Evolutionary conservation across 2,888 invertebrate species (phyloP), one percentile per base, ranked within the genome.

Genomic region (Tromatobia lineatoria): DNA sequence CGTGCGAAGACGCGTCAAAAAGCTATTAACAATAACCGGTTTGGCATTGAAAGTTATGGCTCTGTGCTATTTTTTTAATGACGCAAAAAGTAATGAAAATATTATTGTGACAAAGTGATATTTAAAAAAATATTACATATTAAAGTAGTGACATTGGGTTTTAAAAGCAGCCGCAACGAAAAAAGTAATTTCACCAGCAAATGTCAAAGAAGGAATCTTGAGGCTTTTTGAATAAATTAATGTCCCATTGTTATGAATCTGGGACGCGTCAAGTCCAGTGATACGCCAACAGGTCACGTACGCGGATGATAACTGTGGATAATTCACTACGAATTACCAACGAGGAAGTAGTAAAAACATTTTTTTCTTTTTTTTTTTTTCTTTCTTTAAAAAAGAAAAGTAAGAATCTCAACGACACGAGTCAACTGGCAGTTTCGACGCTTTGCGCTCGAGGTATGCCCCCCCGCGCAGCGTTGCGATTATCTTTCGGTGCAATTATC

Each of bases 401-500:
- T 13, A 47, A n/a, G 3, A 50, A n/a, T 8, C 57, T 57, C 15
- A 15, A 25, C 25, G 57, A 47, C 45, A 57, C 45, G 42, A 38
- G n/a, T 34, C 50, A 34, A 34, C 70, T 10, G 70, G 25, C 15
- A 79, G 71, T 70, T 18, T 50, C 78, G 78, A 47, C 52, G 71
- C 23, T 79, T 71, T 42, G 61, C 50, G 34, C 78, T 64, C 64
- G 50, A 64, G 13, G 52, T 18, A 50, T 45, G 45, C 25, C 18
- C n/a, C n/a, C n/a, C n/a, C 29, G 45, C 38, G 20, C 69, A 13
- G 45, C 54, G 45, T 74, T 61, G 20, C 80, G 64, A 70, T 77
- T 73, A 50, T 47, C 15, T 77, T 77, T 76, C 67, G 76, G 38
- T 66, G 54, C 77, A 59, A 73, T 82, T 73, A 77, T 66, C 25